Evolutionary conservation across 2,888 invertebrate genomes (phyloP), one percentile per base, ranked within the genome.

Genomic region (Arrhopalites spinosus): DNA sequence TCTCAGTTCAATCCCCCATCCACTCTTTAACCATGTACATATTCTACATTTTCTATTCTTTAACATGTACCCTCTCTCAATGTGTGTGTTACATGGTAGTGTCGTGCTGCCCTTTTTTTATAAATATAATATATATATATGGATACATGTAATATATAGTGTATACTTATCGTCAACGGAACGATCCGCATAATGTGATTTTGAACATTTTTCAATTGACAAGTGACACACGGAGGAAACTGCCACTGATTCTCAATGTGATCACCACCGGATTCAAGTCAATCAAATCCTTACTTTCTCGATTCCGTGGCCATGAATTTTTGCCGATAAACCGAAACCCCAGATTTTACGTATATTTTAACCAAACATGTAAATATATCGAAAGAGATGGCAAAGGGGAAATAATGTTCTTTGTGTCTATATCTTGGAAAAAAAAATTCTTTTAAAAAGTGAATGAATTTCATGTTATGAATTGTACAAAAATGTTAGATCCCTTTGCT

Each of bases 191-290:
- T 53, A 8, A 64, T 66, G 15, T 20, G 66, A 66, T 66, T 66
- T 66, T 66, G 43, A 66, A 66, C 66, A 45, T 66, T 66, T 43
- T 45, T 66, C 66, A 66, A 43, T 66, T 66, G 20, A 15, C 63
- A 63, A 25, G 23, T 61, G 5, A 27, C 61, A 61, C 50, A 59
- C 59, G 20, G 59, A 59, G 59, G 59, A 59, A 59, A 59, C 59
- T 59, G 59, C 23, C 23, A 59, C 23, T 59, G 23, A 59, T 59
- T 59, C 25, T 27, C 27, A 59, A 15, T 50, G 3, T 50, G 50
- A 50, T 50, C 50, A n/a, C 50, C 50, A 50, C 50, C 50, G 50
- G 50, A 50, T 50, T 50, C 50, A 50, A 50, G 50, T 50, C 50
- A 50, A 50, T 50, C 50, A 50, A 50, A 50, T 50, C n/a, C 50